Base-by-base conservation (phyloP, 2,113 vertebrate genomes). In the Pogonocichla stellata region DNA sequence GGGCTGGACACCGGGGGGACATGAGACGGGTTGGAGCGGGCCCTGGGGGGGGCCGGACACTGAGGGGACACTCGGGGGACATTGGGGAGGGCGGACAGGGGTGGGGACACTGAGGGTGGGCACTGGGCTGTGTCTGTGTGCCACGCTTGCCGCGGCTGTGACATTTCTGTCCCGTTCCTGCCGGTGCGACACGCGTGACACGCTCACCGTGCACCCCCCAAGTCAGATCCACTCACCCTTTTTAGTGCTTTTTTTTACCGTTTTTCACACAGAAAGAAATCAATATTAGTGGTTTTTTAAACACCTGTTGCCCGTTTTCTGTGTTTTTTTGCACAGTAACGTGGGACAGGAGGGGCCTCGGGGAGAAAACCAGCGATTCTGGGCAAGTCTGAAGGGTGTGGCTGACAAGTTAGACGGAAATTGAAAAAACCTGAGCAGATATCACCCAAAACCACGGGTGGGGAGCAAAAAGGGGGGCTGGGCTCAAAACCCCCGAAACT, bases 241-340 rank as follows among this genome's bases (percentile, higher is more conserved):
- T 13, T 11, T n/a, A 0, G 6, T 2, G 10, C 12, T 0, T 47
- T 70, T 58, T 58, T 28, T 38, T 7, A 23, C 47, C 29, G 2
- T 65, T 64, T 38, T 29, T 36, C 24, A 28, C 34, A 10, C n/a
- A 14, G 7, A 9, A 12, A 42, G 0, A 7, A 18, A 5, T 1
- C 7, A 3, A 60, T 42, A 40, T 8, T 8, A 3, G 6, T 7
- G 4, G 1, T 50, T 71, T 58, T 67, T 22, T 8, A 51, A 51
- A 26, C 6, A 11, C 1, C 0, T 0, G 0, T 20, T 31, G 4
- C 33, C 31, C 2, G 0, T 53, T 45, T 72, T 38, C 9, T 9
- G 8, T 3, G 1, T 4, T 20, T 31, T 31, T 17, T 45, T 36
- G 10, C 38, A 25, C n/a, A 12, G 8, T 22, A 64, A 9, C 1